phyloP scores from a whole-genome alignment of 2,113 vertebrate genomes.

The Sander vitreus region DNA sequence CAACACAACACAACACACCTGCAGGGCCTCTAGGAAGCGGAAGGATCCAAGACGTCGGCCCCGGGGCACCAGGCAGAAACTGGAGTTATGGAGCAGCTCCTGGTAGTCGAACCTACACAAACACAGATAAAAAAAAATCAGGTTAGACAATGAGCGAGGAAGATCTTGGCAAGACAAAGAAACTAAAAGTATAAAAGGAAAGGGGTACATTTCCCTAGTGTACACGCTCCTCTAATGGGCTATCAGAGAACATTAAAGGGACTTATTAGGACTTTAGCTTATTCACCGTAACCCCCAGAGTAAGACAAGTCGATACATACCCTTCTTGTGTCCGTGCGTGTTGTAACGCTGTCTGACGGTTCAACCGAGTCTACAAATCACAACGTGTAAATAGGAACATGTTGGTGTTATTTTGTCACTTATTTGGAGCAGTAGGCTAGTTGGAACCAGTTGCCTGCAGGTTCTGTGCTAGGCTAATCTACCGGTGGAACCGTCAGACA shows the following conservation, averaged over 20 bases:
- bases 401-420: too few relatives aligned
- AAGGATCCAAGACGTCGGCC: conserved; percentile 88
- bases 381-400: too few relatives aligned
- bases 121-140: conserved; percentile 10
- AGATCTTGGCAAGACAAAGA: neutral
- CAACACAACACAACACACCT: conserved; percentile 80
- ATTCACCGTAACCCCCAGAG: too few relatives aligned
- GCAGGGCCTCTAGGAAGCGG: conserved; percentile 92
- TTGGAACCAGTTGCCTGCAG: too few relatives aligned
- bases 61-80: conserved; percentile 94
- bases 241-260: neutral
- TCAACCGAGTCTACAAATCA: too few relatives aligned
- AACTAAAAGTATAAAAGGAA: neutral
- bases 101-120: conserved; percentile 87
- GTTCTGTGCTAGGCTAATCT: too few relatives aligned
- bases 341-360: too few relatives aligned
- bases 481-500: too few relatives aligned
- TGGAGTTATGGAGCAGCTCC: conserved; percentile 91
- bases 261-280: too few relatives aligned
- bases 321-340: too few relatives aligned
- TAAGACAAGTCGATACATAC: too few relatives aligned
- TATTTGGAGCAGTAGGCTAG: too few relatives aligned
- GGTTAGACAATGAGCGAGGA: conserved; percentile 14
- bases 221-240: neutral
- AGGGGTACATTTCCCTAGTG: neutral